phyloP scores from a whole-genome alignment of 2,113 vertebrate species.

The Rallus limicola region DNA sequence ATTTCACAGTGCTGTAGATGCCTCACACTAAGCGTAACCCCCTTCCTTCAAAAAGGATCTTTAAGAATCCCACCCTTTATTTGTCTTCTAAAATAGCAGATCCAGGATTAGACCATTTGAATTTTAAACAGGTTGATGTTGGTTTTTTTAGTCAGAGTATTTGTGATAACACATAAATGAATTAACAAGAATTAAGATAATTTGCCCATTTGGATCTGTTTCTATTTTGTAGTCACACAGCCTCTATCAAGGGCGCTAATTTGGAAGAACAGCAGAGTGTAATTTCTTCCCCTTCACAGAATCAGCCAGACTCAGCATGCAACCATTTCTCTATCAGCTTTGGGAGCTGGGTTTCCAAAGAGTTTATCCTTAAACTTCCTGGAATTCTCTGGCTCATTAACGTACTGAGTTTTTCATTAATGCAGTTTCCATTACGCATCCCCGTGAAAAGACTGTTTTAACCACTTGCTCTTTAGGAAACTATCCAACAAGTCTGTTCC shows the following conservation, averaged over 20 bases:
- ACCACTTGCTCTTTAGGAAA: neutral
- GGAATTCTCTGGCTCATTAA: neutral
- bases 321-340: neutral
- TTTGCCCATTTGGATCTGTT: neutral
- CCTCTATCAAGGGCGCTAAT: neutral
- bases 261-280: neutral
- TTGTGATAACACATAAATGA: fast-evolving
- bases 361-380: neutral
- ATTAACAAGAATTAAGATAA: constrained; percentile 12
- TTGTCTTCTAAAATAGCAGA: neutral
- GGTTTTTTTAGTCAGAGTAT: neutral
- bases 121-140: neutral
- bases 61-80: neutral
- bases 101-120: neutral
- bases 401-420: neutral
- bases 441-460: neutral
- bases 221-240: neutral
- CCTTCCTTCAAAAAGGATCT: neutral
- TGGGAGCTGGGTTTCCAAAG: neutral
- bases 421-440: neutral
- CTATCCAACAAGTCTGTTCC: neutral
- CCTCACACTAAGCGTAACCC: neutral
- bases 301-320: neutral
- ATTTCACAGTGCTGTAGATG: neutral
- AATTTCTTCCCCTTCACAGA: neutral